Conservation (phyloP, 2,797 vertebrate genomes). For the Chaenodraco wilsoni region DNA sequence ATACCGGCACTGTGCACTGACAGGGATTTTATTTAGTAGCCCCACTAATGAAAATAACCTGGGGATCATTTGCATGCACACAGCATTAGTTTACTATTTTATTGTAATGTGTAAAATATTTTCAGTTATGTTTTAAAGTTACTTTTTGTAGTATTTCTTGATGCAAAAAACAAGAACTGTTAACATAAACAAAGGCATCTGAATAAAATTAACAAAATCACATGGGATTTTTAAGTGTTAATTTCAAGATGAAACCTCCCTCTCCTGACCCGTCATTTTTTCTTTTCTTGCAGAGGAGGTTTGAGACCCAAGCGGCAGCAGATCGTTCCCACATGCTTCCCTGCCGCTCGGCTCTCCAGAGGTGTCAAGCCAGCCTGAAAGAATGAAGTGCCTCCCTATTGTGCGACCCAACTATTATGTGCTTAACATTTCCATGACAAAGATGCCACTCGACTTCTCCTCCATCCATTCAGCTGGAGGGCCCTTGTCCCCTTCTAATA, state of each 20-base stretch:
- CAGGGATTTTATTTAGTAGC: slow-evolving; percentile 43
- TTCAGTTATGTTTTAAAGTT: background rate
- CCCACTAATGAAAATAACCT: slow-evolving; percentile 1
- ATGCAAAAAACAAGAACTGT: background rate
- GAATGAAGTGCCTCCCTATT: slow-evolving; percentile 99
- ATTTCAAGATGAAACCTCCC: slow-evolving; percentile 18
- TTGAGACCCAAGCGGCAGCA: slow-evolving; percentile 83
- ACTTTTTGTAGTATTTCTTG: slow-evolving; percentile 1
- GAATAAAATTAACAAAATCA: background rate
- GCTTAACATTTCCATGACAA: slow-evolving; percentile 99
- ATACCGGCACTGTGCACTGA: slow-evolving; percentile 68
- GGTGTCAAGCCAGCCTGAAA: slow-evolving; percentile 96
- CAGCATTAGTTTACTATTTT: background rate
- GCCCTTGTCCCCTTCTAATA: slow-evolving; percentile 93
- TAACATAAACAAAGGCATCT: background rate
- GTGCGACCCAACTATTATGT: slow-evolving; percentile 98
- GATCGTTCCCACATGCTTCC: slow-evolving; percentile 99
- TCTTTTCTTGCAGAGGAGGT: slow-evolving; percentile 53
- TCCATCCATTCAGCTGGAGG: slow-evolving; percentile 95
- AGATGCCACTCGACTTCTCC: slow-evolving; percentile 99
- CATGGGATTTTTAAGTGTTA: background rate
- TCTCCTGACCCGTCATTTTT: slow-evolving; percentile 26
- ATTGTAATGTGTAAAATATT: background rate
- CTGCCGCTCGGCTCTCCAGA: slow-evolving; percentile 95
- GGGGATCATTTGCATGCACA: background rate